Percentiles rank a stretch among this genome's conserved stretches.
phyloP scores from a whole-genome alignment of 2,888 invertebrate genomes.

The Cheilosia soror region DNA sequence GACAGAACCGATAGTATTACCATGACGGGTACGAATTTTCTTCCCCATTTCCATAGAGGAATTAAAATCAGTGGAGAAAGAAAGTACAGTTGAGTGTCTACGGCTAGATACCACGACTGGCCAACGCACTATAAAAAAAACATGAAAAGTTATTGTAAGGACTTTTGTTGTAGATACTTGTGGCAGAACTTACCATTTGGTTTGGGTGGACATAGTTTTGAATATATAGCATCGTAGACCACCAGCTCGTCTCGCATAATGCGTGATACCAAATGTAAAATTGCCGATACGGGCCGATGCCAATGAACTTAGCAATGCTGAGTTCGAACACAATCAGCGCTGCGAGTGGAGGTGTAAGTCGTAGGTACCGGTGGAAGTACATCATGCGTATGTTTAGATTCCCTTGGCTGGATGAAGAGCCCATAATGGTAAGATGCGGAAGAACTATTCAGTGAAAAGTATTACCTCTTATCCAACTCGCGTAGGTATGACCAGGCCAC shows the following conservation, averaged over 20 bases:
- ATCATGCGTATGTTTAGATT: slow-evolving; percentile 80
- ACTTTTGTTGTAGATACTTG: no score
- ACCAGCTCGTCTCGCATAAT: slow-evolving; percentile 81
- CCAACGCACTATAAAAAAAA: slow-evolving; percentile 82
- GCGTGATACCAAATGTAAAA: slow-evolving; percentile 83
- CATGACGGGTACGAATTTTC: slow-evolving; percentile 79
- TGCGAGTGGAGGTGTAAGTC: slow-evolving; percentile 85
- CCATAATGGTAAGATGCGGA: not conserved
- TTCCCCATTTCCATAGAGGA: no score
- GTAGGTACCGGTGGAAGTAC: slow-evolving; percentile 83
- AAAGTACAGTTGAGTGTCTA: slow-evolving; percentile 85
- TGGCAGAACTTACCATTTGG: slow-evolving; percentile 58
- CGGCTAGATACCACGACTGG: slow-evolving; percentile 84
- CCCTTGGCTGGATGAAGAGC: slow-evolving; percentile 77
- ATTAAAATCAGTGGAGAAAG: no score
- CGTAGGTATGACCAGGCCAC: slow-evolving; percentile 83
- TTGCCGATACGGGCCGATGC: slow-evolving; percentile 84
- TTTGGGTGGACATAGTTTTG: slow-evolving; percentile 81
- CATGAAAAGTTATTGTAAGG: no score
- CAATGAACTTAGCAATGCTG: slow-evolving; percentile 84
- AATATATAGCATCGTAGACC: slow-evolving; percentile 82
- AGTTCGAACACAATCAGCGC: slow-evolving; percentile 84
- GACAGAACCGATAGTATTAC: slow-evolving; percentile 79
- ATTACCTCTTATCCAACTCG: slow-evolving; percentile 81
- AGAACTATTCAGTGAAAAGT: not conserved